Evolutionary conservation across 2,113 vertebrate genomes (phyloP), one percentile per base, ranked within the genome.

Genomic region (Pyxicephalus adspersus): DNA sequence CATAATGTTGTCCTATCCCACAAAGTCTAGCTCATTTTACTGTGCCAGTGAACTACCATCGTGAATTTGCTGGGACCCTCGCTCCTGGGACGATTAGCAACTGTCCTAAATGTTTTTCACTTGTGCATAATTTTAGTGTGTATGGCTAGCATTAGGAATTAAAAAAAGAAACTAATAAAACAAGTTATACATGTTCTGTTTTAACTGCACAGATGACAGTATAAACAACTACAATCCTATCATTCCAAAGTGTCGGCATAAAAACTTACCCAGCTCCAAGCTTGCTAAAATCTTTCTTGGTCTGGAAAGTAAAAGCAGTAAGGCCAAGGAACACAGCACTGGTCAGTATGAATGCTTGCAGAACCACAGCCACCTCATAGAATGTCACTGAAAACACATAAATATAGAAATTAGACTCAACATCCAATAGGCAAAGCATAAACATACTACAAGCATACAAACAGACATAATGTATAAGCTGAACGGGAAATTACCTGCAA

Each of bases 241-340:
- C 9, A 13, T 72, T 55, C 70, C 11, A 23, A 18, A 28, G 9
- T 20, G 67, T 9, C 9, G 9, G 68, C 11, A 72, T 15, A 54
- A 18, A 74, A 66, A 31, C 51, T 28, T 82, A 99, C 97, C 95
- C 92, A 52, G 95, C 96, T 90, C 96, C 97, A 84, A 95, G 86
- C 88, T 91, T 96, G 91, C 94, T 98, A 91, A 99, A 98, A 87
- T 99, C 97, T 86, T 93, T 95, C 87, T 96, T 98, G 61, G 96
- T 97, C 85, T 99, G 97, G 77, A 96, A 93, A 38, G 97, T 98
- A 85, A 94, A 99, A 2, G 86, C 83, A 31, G 96, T 99, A 82
- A 99, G 90, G 23, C 91, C 96, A 83, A 94, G 84, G 85, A 98
- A 98, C 60, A 98, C 97, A 45, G 95, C 91, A 23, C 93, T 90